Percentiles rank a stretch among this genome's conserved stretches.
These are phyloP conservation scores for Formica aserva DNA, from an alignment of 2,888 invertebrate species.

Conservation along the genomic window DNA sequence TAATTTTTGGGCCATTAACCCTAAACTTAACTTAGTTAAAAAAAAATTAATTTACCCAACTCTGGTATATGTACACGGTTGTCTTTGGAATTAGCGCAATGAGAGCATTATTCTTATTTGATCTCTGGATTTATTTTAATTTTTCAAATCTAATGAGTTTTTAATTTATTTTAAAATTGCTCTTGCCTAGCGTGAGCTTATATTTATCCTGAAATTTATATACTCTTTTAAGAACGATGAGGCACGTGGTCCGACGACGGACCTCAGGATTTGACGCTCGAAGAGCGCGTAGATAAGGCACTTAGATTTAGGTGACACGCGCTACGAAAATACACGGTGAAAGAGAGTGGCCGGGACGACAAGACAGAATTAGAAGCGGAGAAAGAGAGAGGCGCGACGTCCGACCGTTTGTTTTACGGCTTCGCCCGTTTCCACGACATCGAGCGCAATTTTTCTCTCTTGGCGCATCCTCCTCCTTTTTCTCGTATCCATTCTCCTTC, in stretches of 20 bases:
- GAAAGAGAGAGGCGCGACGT: slow-evolving; percentile 73
- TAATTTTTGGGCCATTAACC: neutral
- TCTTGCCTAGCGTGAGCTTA: neutral
- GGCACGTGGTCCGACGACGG: neutral
- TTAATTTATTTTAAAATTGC: neutral
- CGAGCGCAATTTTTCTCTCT: slow-evolving; percentile 70
- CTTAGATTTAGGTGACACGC: slow-evolving; percentile 72
- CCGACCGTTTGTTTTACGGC: slow-evolving; percentile 74
- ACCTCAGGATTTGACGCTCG: neutral
- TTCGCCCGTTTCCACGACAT: slow-evolving; percentile 72
- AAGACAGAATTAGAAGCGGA: slow-evolving; percentile 74
- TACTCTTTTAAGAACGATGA: neutral
- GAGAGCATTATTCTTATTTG: neutral
- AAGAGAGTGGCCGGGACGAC: slow-evolving; percentile 64
- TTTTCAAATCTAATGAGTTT: neutral
- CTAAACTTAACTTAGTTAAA: neutral
- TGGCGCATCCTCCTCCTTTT: slow-evolving; percentile 58
- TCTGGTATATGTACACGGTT: neutral
- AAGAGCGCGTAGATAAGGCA: slow-evolving; percentile 67
- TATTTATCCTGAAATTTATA: neutral
- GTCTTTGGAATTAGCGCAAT: neutral
- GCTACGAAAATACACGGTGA: slow-evolving; percentile 73
- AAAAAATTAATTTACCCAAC: neutral
- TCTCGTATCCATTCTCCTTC: neutral
- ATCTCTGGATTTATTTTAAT: neutral